A percentile compares a stretch with the other conserved stretches of the same genome.
Conservation (phyloP, 2,888 invertebrate genomes). For the Helobdella robusta region DNA sequence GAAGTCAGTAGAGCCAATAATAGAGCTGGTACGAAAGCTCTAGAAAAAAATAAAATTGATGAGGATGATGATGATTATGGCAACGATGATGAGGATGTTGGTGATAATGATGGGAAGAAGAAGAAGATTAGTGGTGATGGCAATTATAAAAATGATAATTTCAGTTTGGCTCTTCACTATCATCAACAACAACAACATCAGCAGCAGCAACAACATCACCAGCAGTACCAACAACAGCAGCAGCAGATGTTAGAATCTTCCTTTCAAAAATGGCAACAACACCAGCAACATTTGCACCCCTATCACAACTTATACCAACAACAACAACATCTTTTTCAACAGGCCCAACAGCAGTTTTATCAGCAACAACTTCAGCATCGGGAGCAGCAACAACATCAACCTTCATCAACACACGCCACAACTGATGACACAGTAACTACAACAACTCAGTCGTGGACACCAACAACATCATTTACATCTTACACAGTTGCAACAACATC, state of each 20-base stretch:
- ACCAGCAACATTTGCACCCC: neutral
- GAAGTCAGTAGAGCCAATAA: neutral
- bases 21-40: neutral
- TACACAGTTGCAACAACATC: neutral
- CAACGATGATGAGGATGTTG: neutral
- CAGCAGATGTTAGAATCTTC: neutral
- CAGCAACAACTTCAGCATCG: conserved; percentile 5
- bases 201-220: neutral
- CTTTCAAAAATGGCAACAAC: neutral
- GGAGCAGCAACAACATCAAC: neutral
- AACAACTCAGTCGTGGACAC: neutral
- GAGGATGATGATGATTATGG: neutral
- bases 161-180: neutral
- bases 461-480: neutral
- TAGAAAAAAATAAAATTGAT: neutral
- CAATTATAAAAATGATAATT: neutral
- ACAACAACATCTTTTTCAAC: neutral
- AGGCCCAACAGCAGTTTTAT: neutral
- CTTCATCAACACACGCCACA: neutral
- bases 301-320: too few relatives aligned
- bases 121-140: too few relatives aligned
- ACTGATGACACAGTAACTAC: neutral
- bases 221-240: neutral
- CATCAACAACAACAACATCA: too few relatives aligned
- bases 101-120: neutral